Evolutionary conservation across 1,140 invertebrate genomes (phyloP), one percentile per base, ranked within the genome.

Genomic region (Zaprionus gabonicus): DNA sequence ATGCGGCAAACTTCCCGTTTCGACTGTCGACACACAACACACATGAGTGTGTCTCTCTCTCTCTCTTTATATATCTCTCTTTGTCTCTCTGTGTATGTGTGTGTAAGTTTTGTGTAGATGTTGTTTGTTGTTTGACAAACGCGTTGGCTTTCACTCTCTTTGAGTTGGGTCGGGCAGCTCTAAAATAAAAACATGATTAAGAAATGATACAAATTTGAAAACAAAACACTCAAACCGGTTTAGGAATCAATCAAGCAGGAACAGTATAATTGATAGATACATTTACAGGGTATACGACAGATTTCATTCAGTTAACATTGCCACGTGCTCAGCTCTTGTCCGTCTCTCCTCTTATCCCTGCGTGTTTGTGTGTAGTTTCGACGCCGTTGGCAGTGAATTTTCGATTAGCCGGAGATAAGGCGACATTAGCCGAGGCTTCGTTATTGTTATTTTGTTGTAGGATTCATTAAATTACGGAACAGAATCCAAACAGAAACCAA

Each of bases 51-150:
- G 20, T 10, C 60, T n/a, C 60, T 13, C 17, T 27, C 17, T n/a
- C 28, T 5, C 60, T 12, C 44, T 23, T 23, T 23, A 23, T 13
- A 15, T 27, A 10, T 38, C 31, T 3, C 25, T 28, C 28, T 44
- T 12, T 38, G 2, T 23, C 13, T n/a, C 2, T 31, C 1, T 62
- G 59, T 63, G 34, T 65, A 20, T 62, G 49, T 53, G 49, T 53
- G 17, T 60, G 44, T 56, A 31, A 36, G 53, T 12, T 4, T 60
- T 38, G 44, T 57, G 27, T 5, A 36, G 41, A 34, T 20, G 34
- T 28, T 66, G 68, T 83, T 83, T 77, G 77, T 72, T 85, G 62
- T 81, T 84, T 82, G 82, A 86, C 76, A 86, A 82, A 85, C 87
- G 80, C 80, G 68, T 60, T 82, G 74, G 56, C 69, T 78, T 63